Evolutionary conservation across 2,797 vertebrate genomes (phyloP).

Genomic region (Natrix natrix): DNA sequence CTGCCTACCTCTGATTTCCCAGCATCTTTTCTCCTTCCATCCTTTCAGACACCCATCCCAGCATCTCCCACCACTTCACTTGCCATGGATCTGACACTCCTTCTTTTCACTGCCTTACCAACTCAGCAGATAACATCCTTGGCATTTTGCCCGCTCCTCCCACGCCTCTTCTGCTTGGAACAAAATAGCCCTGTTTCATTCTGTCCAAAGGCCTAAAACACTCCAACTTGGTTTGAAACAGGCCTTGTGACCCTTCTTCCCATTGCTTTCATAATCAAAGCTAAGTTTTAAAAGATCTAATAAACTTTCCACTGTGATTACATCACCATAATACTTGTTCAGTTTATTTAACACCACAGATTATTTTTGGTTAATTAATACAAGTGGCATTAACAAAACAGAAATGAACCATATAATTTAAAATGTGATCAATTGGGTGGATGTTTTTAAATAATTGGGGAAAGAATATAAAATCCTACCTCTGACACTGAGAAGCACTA

Average conservation of each 20-base stretch:
- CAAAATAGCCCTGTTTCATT: too few species aligned
- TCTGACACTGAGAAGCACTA: not conserved
- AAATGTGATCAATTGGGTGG: slow-evolving; percentile 5
- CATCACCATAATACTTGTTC: not conserved
- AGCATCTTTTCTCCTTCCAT: not conserved
- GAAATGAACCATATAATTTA: not conserved
- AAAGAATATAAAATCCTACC: slow-evolving; percentile 10
- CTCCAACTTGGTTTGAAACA: too few species aligned
- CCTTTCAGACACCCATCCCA: not conserved
- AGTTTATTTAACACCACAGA: slow-evolving; percentile 6
- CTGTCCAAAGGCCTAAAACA: too few species aligned
- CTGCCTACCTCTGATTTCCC: not conserved
- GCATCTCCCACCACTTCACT: not conserved
- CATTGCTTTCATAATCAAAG: not conserved
- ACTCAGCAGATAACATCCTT: too few species aligned
- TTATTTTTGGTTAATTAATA: not conserved
- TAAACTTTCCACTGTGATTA: not conserved
- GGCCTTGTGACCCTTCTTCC: not conserved
- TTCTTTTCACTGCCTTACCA: too few species aligned
- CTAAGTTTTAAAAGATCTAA: not conserved
- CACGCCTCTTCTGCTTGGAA: too few species aligned
- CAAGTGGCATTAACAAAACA: not conserved
- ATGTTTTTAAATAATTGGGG: not conserved
- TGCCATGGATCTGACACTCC: too few species aligned
- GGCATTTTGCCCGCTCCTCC: too few species aligned